Base-by-base conservation (phyloP, 2,113 vertebrate species). In the Brachypodius melanocephalos region DNA sequence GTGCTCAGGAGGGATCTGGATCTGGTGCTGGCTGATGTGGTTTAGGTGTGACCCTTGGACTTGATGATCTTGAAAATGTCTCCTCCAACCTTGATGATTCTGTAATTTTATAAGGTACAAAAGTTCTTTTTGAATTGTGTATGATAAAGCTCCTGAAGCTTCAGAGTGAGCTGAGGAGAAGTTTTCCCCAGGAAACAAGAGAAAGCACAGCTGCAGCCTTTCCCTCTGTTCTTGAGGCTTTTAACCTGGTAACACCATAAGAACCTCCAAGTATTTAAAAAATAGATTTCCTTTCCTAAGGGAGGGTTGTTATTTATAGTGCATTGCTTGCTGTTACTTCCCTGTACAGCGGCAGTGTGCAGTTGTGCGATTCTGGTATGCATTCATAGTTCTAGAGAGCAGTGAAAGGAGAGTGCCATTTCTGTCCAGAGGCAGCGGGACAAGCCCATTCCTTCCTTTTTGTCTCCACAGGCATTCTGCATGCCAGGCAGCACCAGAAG, bases 361-460 rank as follows among this genome's bases (percentile, higher is more conserved):
- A 4, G n/a, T 24, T 65, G 1, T 52, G 52, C 1, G 10, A 5
- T 28, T 4, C 5, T 38, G 55, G 8, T 29, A 0, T 1, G 1
- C 4, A 1, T 9, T 18, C 11, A 1, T 12, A 16, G 46, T 4
- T 4, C 31, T 1, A 1, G 3, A 12, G 17, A 19, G 42, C 26
- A 21, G 8, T 0, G 2, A 8, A 5, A 1, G 17, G n/a, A 46
- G 16, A 19, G 31, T 4, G 10, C 46, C 26, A 8, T 14, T 69
- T 21, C 25, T 57, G 51, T 4, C 29, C 7, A 3, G 34, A 26
- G 55, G 31, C 38, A 55, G 87, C 36, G 63, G 69, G 38, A 34
- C 20, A 46, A 71, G 34, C n/a, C 42, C 10, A 0, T 38, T 17
- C n/a, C 29, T 61, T n/a, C 2, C 3, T 8, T 45, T 34, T 5